Percentiles rank a stretch among this genome's conserved stretches.
Evolutionary conservation across 2,797 vertebrate genomes (phyloP).

Genomic region (Heterohyrax brucei): DNA sequence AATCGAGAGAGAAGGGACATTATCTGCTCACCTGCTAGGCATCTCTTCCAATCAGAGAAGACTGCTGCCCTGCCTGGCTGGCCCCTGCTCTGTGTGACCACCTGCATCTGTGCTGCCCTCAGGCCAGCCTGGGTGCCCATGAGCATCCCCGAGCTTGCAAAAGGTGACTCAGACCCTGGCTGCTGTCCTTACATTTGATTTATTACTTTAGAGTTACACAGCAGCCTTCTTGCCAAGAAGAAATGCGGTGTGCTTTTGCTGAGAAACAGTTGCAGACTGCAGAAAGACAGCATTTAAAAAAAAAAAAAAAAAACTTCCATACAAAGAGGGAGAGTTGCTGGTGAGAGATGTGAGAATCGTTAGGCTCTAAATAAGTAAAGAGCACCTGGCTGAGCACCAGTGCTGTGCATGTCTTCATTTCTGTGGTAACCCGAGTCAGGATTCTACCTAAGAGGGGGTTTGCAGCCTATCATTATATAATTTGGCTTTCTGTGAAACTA

Average conservation of each 20-base stretch:
- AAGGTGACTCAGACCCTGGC: accelerated
- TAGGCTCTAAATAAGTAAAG: slow-evolving; percentile 68
- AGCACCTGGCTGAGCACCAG: not conserved
- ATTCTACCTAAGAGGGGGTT: not conserved
- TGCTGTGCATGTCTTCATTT: not conserved
- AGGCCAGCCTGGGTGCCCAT: accelerated
- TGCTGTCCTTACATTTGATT: not conserved
- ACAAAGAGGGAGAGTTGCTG: not conserved
- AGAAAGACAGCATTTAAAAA: not conserved
- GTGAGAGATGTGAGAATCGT: not conserved
- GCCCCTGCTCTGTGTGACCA: not conserved
- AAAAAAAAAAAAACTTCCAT: not conserved
- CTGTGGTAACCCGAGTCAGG: not conserved
- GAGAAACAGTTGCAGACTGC: not conserved
- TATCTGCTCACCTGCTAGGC: not conserved
- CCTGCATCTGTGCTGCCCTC: accelerated
- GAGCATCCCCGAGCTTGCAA: not conserved
- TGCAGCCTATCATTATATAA: not conserved
- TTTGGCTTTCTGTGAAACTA: not conserved
- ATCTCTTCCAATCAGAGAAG: not conserved
- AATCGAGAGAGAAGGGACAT: too few relatives aligned
- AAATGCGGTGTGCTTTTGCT: not conserved
- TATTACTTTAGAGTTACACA: too few relatives aligned
- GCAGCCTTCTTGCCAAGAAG: not conserved
- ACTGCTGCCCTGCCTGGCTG: not conserved